Percentiles rank a stretch among this genome's conserved stretches.
Evolutionary conservation across 2,888 invertebrate genomes (phyloP).

Genomic region (Cynaeus angustus): DNA sequence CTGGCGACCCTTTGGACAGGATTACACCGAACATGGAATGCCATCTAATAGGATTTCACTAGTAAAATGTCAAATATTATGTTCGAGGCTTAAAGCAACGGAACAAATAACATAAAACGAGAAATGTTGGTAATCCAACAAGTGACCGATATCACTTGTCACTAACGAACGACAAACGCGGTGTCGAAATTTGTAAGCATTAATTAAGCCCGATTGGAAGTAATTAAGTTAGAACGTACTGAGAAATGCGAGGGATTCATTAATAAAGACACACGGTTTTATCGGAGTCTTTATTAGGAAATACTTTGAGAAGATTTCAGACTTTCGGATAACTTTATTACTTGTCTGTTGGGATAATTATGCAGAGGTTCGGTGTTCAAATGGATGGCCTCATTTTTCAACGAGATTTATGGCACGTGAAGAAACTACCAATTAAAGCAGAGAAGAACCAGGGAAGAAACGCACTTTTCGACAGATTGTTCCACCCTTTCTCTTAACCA

Average conservation of each 20-base stretch:
- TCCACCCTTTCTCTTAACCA: slow-evolving; percentile 13
- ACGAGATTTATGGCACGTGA: neutral
- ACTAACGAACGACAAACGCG: slow-evolving; percentile 13
- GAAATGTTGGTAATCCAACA: slow-evolving; percentile 16
- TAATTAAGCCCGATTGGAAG: slow-evolving; percentile 29
- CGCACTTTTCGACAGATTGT: neutral
- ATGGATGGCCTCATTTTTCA: slow-evolving; percentile 7
- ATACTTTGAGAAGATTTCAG: slow-evolving; percentile 18
- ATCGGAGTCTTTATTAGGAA: slow-evolving; percentile 19
- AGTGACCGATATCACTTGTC: slow-evolving; percentile 22
- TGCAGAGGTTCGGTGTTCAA: slow-evolving; percentile 2
- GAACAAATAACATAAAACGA: slow-evolving; percentile 38
- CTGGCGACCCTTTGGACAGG: slow-evolving; percentile 40
- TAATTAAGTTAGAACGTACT: slow-evolving; percentile 16
- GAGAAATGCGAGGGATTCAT: slow-evolving; percentile 18
- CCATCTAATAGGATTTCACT: slow-evolving; percentile 56
- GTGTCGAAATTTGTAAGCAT: slow-evolving; percentile 35
- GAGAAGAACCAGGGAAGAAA: neutral
- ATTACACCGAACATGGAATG: slow-evolving; percentile 49
- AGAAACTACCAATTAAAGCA: slow-evolving; percentile 1
- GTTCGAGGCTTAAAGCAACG: slow-evolving; percentile 40
- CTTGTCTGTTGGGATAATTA: slow-evolving; percentile 8
- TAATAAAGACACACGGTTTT: slow-evolving; percentile 18
- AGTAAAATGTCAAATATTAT: slow-evolving; percentile 55
- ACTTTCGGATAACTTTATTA: slow-evolving; percentile 11